Evolutionary conservation across 1,140 invertebrate genomes (phyloP).

Genomic region (Atta colombica): DNA sequence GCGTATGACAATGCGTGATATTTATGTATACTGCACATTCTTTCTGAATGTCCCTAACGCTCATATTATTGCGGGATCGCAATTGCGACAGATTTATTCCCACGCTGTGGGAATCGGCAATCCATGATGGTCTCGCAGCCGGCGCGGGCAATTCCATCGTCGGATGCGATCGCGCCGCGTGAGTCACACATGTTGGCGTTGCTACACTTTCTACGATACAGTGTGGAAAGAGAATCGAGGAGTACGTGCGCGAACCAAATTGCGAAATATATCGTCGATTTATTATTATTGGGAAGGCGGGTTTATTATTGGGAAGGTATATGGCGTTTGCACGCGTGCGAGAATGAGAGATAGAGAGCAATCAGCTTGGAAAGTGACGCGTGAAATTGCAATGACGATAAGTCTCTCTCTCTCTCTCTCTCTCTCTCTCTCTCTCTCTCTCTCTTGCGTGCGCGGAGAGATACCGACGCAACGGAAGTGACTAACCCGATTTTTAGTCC

Average conservation of each 20-base stretch:
- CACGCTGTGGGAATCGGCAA: constrained; percentile 78
- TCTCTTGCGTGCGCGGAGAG: neutral
- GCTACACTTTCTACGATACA: constrained; percentile 77
- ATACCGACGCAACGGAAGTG: constrained; percentile 53
- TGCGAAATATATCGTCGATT: constrained; percentile 54
- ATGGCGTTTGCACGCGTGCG: neutral
- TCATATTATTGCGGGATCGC: constrained; percentile 59
- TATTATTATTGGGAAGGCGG: no score
- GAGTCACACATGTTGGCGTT: constrained; percentile 72
- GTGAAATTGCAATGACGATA: constrained; percentile 56
- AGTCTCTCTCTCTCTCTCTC: neutral
- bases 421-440: no score
- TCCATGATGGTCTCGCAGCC: constrained; percentile 12
- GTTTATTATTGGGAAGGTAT: constrained; percentile 51
- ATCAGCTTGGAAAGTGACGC: constrained; percentile 57
- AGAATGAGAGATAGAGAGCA: neutral
- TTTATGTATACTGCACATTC: neutral
- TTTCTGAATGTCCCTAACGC: constrained; percentile 13
- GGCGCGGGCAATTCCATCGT: constrained; percentile 56
- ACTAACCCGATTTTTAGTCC: constrained; percentile 47
- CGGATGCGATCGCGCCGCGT: constrained; percentile 68
- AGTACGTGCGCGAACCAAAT: constrained; percentile 21
- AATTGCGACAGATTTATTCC: constrained; percentile 78
- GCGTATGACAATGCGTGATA: constrained; percentile 11
- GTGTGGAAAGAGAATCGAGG: constrained; percentile 60